Conservation (phyloP, 2,797 vertebrate species). For the Podarcis siculus region DNA sequence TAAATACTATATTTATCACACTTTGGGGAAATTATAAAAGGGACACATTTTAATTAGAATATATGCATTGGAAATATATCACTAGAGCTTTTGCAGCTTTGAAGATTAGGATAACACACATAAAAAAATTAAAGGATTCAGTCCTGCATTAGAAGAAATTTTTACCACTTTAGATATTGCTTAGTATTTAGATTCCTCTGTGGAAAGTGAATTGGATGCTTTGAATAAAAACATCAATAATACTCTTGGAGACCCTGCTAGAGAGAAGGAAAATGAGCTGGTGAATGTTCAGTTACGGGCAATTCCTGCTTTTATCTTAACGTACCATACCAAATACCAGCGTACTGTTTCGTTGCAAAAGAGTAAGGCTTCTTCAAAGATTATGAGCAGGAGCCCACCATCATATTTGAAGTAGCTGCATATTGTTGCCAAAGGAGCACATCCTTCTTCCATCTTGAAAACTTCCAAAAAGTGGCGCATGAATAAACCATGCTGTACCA, state of each 20-base stretch:
- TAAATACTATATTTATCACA: constrained; percentile 16
- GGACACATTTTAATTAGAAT: not conserved
- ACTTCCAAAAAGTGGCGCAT: no score
- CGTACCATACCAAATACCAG: not conserved
- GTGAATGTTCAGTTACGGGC: not conserved
- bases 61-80: not conserved
- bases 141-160: not conserved
- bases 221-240: no score
- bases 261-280: not conserved
- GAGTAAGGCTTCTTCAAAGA: not conserved
- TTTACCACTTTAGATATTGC: not conserved
- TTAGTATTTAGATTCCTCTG: not conserved
- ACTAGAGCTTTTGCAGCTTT: not conserved
- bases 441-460: no score
- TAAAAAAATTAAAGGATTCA: not conserved
- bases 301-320: not conserved
- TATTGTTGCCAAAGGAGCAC: no score
- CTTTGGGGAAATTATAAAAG: constrained; percentile 2
- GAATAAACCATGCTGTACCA: no score
- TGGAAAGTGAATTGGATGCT: not conserved
- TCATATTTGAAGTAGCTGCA: not conserved
- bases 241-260: not conserved
- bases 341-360: not conserved
- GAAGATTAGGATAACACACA: not conserved
- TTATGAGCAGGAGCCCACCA: not conserved